phyloP scores from a whole-genome alignment of 2,888 invertebrate genomes.

The Caenorhabditis sinica region DNA sequence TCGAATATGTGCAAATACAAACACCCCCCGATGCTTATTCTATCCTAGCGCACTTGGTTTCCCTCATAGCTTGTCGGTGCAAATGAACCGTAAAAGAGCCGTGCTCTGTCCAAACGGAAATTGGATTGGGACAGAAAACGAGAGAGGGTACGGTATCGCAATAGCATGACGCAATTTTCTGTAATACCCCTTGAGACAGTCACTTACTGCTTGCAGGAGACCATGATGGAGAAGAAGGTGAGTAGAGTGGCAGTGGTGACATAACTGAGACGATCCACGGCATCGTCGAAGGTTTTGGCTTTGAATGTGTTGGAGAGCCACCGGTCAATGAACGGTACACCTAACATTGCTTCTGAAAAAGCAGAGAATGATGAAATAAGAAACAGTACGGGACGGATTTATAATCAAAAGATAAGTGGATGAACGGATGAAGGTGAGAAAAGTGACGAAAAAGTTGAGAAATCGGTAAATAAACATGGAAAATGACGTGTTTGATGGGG shows the following conservation, averaged over 20 bases:
- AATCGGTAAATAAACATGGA: slow-evolving; percentile 31
- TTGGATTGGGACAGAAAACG: slow-evolving; percentile 15
- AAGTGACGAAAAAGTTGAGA: slow-evolving; percentile 36
- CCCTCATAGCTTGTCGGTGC: slow-evolving; percentile 25
- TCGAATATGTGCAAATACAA: slow-evolving; percentile 63
- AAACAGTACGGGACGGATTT: background rate
- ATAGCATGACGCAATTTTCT: slow-evolving; percentile 7
- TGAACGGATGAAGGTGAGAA: slow-evolving; percentile 18
- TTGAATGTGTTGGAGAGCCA: slow-evolving; percentile 79
- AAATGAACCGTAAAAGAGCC: slow-evolving; percentile 52
- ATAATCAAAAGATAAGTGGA: slow-evolving; percentile 39
- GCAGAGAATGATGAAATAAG: slow-evolving; percentile 16
- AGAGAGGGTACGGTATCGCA: slow-evolving; percentile 9
- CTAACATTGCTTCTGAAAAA: slow-evolving; percentile 77
- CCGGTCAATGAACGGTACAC: slow-evolving; percentile 82
- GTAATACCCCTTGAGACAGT: background rate
- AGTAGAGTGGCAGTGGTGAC: slow-evolving; percentile 81
- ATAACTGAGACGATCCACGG: slow-evolving; percentile 82
- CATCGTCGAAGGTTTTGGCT: slow-evolving; percentile 81
- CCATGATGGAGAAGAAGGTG: slow-evolving; percentile 83
- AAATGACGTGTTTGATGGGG: slow-evolving; percentile 38
- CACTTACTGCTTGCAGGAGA: slow-evolving; percentile 82
- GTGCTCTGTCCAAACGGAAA: slow-evolving; percentile 38
- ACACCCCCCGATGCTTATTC: slow-evolving; percentile 52
- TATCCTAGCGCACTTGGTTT: slow-evolving; percentile 49